These are phyloP conservation scores for Cetonia aurata DNA, from an alignment of 2,888 invertebrate genomes.

Conservation along the genomic window DNA sequence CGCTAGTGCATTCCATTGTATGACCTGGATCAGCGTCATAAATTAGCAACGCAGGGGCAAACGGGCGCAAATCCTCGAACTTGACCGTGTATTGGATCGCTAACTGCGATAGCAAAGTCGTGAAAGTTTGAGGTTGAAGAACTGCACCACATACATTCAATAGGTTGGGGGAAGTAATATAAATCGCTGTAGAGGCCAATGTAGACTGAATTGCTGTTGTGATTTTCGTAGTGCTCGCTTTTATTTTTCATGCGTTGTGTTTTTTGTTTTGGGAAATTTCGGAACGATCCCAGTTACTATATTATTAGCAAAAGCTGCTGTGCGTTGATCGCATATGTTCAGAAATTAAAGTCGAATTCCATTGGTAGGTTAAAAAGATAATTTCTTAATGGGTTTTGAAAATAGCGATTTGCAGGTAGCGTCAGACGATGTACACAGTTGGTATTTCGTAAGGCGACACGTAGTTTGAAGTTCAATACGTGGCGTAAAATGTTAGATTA, in stretches of 20 bases:
- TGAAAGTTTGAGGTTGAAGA: too few species aligned
- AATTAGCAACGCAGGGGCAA: conserved; percentile 11
- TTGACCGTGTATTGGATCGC: neutral
- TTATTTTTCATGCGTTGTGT: neutral
- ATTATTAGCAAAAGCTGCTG: too few species aligned
- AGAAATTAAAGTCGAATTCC: too few species aligned
- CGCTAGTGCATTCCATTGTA: neutral
- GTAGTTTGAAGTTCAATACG: too few species aligned
- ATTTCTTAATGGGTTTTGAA: too few species aligned
- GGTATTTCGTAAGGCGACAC: too few species aligned
- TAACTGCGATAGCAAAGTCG: too few species aligned
- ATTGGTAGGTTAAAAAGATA: too few species aligned
- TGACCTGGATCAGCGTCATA: neutral
- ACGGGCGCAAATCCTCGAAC: conserved; percentile 17
- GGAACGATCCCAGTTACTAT: neutral
- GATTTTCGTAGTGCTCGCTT: conserved; percentile 2
- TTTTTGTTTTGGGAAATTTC: conserved; percentile 9
- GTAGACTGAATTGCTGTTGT: conserved; percentile 19
- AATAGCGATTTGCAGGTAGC: too few species aligned
- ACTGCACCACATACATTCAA: conserved; percentile 1
- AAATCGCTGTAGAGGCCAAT: conserved; percentile 11
- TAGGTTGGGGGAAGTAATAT: neutral
- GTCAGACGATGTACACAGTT: too few species aligned
- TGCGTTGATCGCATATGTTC: too few species aligned
- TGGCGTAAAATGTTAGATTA: too few species aligned